These are phyloP conservation scores for Enteromius mattozi DNA, from an alignment of 2,797 vertebrate species.

Conservation along the genomic window DNA sequence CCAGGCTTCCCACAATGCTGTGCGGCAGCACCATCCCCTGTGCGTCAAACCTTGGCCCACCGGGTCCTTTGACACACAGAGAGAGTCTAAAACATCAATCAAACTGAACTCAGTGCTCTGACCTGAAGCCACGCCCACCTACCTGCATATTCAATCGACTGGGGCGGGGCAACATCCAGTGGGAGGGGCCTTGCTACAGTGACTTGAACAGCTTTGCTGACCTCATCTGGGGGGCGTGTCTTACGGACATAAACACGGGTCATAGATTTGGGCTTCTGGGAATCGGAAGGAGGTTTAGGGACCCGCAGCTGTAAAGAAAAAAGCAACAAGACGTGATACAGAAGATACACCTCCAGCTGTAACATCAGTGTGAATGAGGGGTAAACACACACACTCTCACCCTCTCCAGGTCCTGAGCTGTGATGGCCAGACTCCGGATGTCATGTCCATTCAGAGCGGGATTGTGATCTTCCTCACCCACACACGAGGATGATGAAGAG, in stretches of 20 bases:
- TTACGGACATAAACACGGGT: constrained; percentile 72
- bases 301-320: constrained; percentile 70
- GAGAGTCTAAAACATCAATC: neutral
- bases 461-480: constrained; percentile 66
- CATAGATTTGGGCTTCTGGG: constrained; percentile 62
- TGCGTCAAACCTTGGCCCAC: constrained; percentile 69
- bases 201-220: constrained; percentile 53
- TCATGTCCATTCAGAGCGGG: constrained; percentile 71
- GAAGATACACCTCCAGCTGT: neutral
- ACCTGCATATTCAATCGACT: constrained; percentile 76
- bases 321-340: neutral
- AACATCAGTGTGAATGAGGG: neutral
- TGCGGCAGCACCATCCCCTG: constrained; percentile 83
- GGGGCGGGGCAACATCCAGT: constrained; percentile 46
- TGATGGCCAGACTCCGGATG: constrained; percentile 75
- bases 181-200: constrained; percentile 67
- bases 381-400: constrained; percentile 63
- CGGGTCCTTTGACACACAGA: constrained; percentile 62
- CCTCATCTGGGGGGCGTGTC: constrained; percentile 63
- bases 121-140: neutral
- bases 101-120: neutral
- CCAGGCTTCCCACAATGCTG: constrained; percentile 87
- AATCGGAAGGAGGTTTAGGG: constrained; percentile 63
- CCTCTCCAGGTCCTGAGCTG: constrained; percentile 75
- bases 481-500: constrained; percentile 28